Evolutionary conservation across 1,140 invertebrate genomes (phyloP), one percentile per base, ranked within the genome.

Genomic region (Drosophila busckii): DNA sequence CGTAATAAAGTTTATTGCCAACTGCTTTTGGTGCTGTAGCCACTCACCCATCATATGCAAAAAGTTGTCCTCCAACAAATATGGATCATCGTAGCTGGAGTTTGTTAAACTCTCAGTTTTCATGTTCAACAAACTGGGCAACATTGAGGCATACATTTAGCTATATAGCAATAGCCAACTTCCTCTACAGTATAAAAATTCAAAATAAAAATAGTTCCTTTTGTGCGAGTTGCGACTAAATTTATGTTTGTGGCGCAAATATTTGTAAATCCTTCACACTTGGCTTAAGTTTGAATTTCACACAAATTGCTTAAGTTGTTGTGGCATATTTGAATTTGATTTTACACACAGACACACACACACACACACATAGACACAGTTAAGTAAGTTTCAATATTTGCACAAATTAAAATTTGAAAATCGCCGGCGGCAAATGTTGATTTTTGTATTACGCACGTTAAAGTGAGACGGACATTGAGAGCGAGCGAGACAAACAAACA

Each of bases 41-140:
- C 4, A 85, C 84, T 86, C 64, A 86, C 84, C 84, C 65, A 86
- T 86, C 45, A 86, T 86, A 12, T 84, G 83, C 10, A 86, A 19
- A n/a, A 86, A 54, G 42, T 86, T 86, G 19, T 86, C 84, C 59
- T 86, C 84, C 16, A 86, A 52, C 0, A 82, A 59, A 6, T 82
- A 84, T 22, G 65, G 66, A 59, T 86, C 84, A 28, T 85, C 84
- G 38, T 84, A 86, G 31, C 78, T 61, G 29, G 64, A 80, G 58
- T 71, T 76, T 16, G 78, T 71, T 49, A 86, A 41, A 50, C 69
- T 80, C 60, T 86, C 84, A 29, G 78, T 86, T 76, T 86, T 86
- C 84, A 86, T 86, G 59, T 71, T 86, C 6, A 86, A 49, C 54
- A 86, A 84, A 70, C 68, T 82, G 35, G 75, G 75, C 53, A 82